These are phyloP conservation scores for Nesoenas mayeri DNA, from an alignment of 2,113 vertebrate species.

Conservation along the genomic window DNA sequence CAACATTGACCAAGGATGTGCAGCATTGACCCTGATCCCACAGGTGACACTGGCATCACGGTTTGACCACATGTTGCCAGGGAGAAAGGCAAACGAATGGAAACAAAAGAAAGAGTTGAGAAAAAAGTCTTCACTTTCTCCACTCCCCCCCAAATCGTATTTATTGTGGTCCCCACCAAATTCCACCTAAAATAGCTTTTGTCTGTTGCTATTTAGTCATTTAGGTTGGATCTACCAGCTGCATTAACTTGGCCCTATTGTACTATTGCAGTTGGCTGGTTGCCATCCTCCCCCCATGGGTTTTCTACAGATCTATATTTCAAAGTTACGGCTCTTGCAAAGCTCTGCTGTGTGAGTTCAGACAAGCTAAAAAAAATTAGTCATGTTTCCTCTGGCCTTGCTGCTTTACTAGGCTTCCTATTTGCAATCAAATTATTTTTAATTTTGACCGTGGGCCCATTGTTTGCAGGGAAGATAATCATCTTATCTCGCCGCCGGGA, in stretches of 20 bases:
- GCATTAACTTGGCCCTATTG: constrained; percentile 44
- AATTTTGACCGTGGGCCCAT: constrained; percentile 62
- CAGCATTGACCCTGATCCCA: neutral
- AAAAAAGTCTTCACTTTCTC: constrained; percentile 17
- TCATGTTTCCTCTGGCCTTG: constrained; percentile 65
- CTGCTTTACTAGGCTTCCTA: constrained; percentile 69
- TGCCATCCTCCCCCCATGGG: constrained; percentile 47
- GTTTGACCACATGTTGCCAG: neutral
- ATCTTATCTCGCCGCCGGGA: constrained; percentile 52
- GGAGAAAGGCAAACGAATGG: neutral
- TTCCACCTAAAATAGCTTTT: constrained; percentile 46
- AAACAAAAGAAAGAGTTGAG: neutral
- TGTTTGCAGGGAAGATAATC: constrained; percentile 69
- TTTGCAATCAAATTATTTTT: constrained; percentile 74
- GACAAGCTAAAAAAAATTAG: constrained; percentile 61
- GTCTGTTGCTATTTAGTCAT: constrained; percentile 4
- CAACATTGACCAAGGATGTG: neutral
- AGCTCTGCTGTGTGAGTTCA: constrained; percentile 40
- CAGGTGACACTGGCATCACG: neutral
- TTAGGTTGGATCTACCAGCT: neutral
- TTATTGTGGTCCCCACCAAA: neutral
- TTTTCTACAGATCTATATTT: constrained; percentile 59
- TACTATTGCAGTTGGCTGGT: constrained; percentile 13
- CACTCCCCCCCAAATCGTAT: neutral
- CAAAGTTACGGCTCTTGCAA: constrained; percentile 49